A percentile compares a stretch with the other conserved stretches of the same genome.
Conservation (phyloP, 2,113 vertebrate species). For the Eidolon helvum region DNA sequence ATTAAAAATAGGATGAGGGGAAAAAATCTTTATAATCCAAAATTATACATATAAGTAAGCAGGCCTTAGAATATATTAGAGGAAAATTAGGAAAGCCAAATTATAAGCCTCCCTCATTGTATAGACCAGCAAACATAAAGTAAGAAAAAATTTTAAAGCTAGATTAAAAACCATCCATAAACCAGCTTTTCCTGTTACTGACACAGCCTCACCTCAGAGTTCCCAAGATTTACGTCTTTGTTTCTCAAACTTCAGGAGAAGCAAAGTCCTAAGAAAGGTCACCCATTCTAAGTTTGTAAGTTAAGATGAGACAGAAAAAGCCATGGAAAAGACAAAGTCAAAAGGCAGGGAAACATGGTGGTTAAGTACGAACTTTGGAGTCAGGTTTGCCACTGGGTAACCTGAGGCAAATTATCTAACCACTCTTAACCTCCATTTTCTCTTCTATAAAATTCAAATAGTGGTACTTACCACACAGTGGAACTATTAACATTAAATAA, state of each 20-base stretch:
- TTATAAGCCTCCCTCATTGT: neutral
- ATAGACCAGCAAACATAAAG: neutral
- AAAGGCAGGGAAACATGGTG: neutral
- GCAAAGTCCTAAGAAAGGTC: constrained; percentile 25
- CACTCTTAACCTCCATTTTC: neutral
- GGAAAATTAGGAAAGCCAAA: constrained; percentile 42
- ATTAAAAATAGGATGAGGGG: neutral
- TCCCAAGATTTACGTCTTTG: constrained; percentile 8
- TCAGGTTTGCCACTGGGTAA: neutral
- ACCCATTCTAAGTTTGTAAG: neutral
- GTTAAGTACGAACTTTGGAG: neutral
- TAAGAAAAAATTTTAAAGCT: neutral
- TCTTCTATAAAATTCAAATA: neutral
- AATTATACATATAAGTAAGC: constrained; percentile 2
- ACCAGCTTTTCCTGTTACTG: neutral
- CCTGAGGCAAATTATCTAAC: neutral
- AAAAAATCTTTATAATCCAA: neutral
- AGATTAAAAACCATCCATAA: neutral
- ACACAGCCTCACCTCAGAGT: neutral
- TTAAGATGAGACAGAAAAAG: neutral
- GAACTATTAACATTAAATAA: neutral
- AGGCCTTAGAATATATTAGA: neutral
- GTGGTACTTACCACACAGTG: neutral
- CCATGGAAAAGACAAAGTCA: neutral
- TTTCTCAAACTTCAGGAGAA: constrained; percentile 38